Evolutionary conservation across 2,888 invertebrate species (phyloP), one percentile per base, ranked within the genome.

Genomic region (Gymnoscelis rufifasciata): DNA sequence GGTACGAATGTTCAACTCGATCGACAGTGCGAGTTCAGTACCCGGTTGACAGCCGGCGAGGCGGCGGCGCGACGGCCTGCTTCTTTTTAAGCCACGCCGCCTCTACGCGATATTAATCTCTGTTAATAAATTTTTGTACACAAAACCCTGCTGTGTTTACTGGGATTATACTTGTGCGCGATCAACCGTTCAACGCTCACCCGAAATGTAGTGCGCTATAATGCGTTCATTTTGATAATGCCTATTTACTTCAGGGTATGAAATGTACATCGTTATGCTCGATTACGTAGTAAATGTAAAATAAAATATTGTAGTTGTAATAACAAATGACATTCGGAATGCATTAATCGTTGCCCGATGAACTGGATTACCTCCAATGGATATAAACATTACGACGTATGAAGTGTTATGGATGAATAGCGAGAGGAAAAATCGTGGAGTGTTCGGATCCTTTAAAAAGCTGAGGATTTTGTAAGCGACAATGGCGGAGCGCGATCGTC

Each of bases 401-500:
- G 58, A 41, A 62, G 75, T 72, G 71, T 59, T 66, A 65, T 59
- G 58, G 57, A 59, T 60, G 61, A 65, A 57, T 66, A 67, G 52
- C 67, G 68, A 69, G 64, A 58, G 62, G 52, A 59, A 59, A 60
- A 59, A 64, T 57, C 64, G 55, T 68, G 62, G 64, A 67, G 69
- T 77, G 74, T 64, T 68, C 54, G 47, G 63, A 53, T 66, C 54
- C 59, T 68, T 64, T 68, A 60, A 66, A 64, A 71, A 65, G 68
- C 71, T 71, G 64, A 72, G 73, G 73, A 73, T 73, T 70, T 64
- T 66, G 62, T 66, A 71, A 68, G 68, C 73, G 66, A 74, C 76
- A 79, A 90, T 90, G 90, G 90, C 90, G 78, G 90, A 90, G 59
- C 83, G 89, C 43, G 88, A 89, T 69, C 86, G 89, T 76, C 86